A percentile compares a stretch with the other conserved stretches of the same genome.
phyloP scores from a whole-genome alignment of 2,113 vertebrate species.

The Furnarius figulus region DNA sequence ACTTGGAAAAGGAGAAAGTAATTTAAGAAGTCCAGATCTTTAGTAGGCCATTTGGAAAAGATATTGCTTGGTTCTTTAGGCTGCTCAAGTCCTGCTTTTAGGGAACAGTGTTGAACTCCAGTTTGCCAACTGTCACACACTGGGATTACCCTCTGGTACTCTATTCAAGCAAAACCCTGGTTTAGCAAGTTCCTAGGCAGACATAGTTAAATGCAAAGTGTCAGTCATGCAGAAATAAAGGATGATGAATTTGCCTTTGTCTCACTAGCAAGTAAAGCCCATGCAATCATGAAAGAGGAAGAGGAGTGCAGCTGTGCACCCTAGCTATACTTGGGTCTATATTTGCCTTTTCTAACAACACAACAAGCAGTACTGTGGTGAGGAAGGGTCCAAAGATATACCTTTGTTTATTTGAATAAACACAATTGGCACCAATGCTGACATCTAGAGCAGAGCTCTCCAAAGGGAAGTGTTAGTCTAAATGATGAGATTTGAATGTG shows the following conservation, averaged over 20 bases:
- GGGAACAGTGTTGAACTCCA: not conserved
- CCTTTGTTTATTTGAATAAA: not conserved
- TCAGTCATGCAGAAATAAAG: not conserved
- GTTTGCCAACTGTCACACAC: not conserved
- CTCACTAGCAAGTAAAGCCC: not conserved
- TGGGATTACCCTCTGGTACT: not conserved
- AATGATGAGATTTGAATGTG: not conserved
- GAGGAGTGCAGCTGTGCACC: not conserved
- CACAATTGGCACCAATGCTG: not conserved
- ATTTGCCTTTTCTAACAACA: not conserved
- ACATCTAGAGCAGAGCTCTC: not conserved
- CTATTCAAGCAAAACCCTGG: not conserved
- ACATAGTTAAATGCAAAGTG: not conserved
- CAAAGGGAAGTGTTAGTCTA: not conserved
- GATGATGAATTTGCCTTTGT: not conserved
- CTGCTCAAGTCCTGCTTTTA: not conserved
- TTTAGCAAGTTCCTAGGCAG: not conserved
- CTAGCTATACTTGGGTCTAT: not conserved
- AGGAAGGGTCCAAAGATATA: not conserved
- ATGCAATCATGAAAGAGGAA: not conserved
- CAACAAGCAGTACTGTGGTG: not conserved
- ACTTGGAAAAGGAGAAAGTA: conserved; percentile 32
- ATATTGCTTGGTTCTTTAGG: not conserved
- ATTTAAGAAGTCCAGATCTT: conserved; percentile 28
- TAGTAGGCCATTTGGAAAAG: not conserved